These are phyloP conservation scores for Ailuropoda melanoleuca DNA, from an alignment of 2,113 vertebrate genomes.

Conservation along the genomic window DNA sequence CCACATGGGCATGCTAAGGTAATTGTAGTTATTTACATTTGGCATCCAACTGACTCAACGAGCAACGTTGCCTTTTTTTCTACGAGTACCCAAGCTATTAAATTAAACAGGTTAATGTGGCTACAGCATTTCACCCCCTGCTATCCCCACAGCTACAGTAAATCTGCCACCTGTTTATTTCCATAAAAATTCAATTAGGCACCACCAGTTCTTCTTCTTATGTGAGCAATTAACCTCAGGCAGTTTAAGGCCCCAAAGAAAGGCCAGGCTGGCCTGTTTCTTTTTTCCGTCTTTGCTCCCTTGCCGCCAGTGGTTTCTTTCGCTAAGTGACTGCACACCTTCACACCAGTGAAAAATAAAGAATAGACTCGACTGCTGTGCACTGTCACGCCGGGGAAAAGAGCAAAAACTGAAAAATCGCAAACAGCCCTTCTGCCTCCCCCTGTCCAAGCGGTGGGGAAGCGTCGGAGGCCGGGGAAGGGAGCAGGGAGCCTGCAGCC, in stretches of 20 bases:
- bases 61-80: slow-evolving; percentile 59
- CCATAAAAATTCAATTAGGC: slow-evolving; percentile 90
- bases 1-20: slow-evolving; percentile 72
- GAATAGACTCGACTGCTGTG: background rate
- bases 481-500: background rate
- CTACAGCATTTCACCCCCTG: slow-evolving; percentile 79
- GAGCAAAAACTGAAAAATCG: background rate
- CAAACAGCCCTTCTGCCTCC: background rate
- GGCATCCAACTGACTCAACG: slow-evolving; percentile 82
- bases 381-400: background rate
- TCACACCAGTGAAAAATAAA: background rate
- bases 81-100: slow-evolving; percentile 76
- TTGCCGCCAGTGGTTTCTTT: background rate
- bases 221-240: slow-evolving; percentile 82
- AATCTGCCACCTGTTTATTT: slow-evolving; percentile 90
- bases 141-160: slow-evolving; percentile 82
- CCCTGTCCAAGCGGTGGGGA: fast-evolving
- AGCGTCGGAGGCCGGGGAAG: fast-evolving
- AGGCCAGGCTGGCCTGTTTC: background rate
- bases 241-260: slow-evolving; percentile 71
- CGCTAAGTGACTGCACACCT: background rate
- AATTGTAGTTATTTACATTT: slow-evolving; percentile 86
- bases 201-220: slow-evolving; percentile 83
- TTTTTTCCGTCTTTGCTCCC: slow-evolving; percentile 15
- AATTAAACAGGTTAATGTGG: slow-evolving; percentile 88